These are phyloP conservation scores for Cremastinae sp. DNA, from an alignment of 2,888 invertebrate species.

Conservation along the genomic window DNA sequence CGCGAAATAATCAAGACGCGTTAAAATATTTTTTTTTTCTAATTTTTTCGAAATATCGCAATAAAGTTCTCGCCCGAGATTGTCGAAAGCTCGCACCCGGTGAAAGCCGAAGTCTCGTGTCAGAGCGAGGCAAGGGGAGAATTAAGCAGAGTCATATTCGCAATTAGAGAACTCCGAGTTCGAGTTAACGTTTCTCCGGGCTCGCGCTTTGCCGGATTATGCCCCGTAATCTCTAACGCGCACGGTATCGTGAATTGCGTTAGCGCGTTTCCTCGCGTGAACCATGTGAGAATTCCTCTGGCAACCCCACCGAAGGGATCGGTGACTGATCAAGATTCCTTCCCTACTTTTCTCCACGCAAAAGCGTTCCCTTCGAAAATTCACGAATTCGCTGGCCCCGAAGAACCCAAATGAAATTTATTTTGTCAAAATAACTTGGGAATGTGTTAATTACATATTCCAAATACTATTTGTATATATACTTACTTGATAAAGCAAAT, in stretches of 20 bases:
- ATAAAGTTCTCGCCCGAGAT: slow-evolving; percentile 30
- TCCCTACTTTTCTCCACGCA: slow-evolving; percentile 14
- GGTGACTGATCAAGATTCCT: slow-evolving; percentile 55
- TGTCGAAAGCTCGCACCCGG: slow-evolving; percentile 8
- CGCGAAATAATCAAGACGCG: neutral
- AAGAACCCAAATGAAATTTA: no score
- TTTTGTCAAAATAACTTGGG: no score
- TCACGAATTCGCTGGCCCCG: neutral
- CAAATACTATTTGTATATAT: no score
- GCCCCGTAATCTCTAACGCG: slow-evolving; percentile 75
- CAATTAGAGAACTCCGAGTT: slow-evolving; percentile 73
- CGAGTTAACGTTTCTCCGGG: slow-evolving; percentile 67
- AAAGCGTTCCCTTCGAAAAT: neutral
- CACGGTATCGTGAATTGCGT: slow-evolving; percentile 47
- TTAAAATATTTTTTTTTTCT: neutral
- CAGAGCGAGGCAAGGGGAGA: slow-evolving; percentile 58
- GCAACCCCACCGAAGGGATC: slow-evolving; percentile 9
- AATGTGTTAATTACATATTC: no score
- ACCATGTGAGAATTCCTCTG: slow-evolving; percentile 48
- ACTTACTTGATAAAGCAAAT: no score
- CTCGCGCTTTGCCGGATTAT: slow-evolving; percentile 74
- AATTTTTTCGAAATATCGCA: neutral
- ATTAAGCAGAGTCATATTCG: slow-evolving; percentile 79
- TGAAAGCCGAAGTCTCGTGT: slow-evolving; percentile 25
- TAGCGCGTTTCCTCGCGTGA: slow-evolving; percentile 22